A percentile compares a stretch with the other conserved stretches of the same genome.
These are phyloP conservation scores for Rambutsinella grinnellia DNA, from an alignment of 2,888 invertebrate species.

Conservation along the genomic window DNA sequence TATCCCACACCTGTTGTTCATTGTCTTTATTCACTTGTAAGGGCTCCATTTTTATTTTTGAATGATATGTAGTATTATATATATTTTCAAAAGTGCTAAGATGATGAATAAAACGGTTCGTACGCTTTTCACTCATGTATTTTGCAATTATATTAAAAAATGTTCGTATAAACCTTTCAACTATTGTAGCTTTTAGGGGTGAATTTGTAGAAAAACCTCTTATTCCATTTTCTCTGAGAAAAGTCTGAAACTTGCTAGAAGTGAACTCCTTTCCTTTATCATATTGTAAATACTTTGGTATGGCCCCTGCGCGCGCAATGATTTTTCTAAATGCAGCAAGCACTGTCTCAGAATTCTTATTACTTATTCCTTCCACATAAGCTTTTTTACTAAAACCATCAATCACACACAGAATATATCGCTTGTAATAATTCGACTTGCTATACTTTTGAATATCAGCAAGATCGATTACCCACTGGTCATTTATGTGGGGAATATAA, in stretches of 20 bases:
- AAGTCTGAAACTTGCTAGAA: neutral
- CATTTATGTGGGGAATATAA: constrained; percentile 24
- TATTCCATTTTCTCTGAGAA: constrained; percentile 19
- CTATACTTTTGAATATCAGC: constrained; percentile 44
- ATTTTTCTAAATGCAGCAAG: constrained; percentile 48
- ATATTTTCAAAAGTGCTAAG: constrained; percentile 8
- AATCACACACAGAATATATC: constrained; percentile 52
- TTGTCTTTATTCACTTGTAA: constrained; percentile 2
- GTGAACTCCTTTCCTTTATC: constrained; percentile 50
- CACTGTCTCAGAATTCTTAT: constrained; percentile 39
- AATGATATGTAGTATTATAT: constrained; percentile 21
- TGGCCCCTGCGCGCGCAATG: constrained; percentile 15
- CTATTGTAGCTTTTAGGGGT: constrained; percentile 20
- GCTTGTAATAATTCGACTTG: constrained; percentile 43
- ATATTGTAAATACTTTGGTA: constrained; percentile 20
- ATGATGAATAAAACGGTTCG: constrained; percentile 21
- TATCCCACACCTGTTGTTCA: neutral
- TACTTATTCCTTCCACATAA: constrained; percentile 53
- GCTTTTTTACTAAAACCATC: constrained; percentile 59
- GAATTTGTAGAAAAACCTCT: constrained; percentile 7
- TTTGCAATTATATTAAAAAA: constrained; percentile 23
- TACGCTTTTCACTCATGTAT: constrained; percentile 20
- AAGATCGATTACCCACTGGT: constrained; percentile 49
- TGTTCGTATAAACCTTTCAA: constrained; percentile 19
- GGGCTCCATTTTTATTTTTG: neutral